These are phyloP conservation scores for Pipistrellus pygmaeus DNA, from an alignment of 2,797 vertebrate genomes.

Conservation along the genomic window DNA sequence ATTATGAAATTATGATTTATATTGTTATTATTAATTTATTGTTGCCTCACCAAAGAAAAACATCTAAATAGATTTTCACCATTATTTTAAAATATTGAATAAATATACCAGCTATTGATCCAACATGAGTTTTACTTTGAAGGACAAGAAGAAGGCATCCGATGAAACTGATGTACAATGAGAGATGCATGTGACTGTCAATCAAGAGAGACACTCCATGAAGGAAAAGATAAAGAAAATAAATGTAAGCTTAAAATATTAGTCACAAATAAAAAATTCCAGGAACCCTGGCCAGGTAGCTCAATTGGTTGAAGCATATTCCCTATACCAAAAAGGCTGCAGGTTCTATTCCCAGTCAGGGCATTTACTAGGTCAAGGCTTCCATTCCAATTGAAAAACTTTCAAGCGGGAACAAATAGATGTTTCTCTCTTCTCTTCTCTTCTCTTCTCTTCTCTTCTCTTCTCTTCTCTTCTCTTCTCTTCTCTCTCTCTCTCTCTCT, in stretches of 20 bases:
- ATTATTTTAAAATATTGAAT: not conserved
- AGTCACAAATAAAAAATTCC: not conserved
- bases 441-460: too few species aligned
- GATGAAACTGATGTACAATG: not conserved
- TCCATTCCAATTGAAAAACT: not conserved
- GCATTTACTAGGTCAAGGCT: not conserved
- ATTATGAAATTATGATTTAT: not conserved
- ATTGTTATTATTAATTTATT: not conserved
- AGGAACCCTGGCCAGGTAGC: not conserved
- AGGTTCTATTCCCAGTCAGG: not conserved
- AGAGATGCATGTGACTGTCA: not conserved
- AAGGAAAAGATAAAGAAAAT: not conserved
- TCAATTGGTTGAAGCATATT: not conserved
- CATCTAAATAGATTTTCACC: not conserved
- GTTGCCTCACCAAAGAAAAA: not conserved
- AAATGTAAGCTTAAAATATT: not conserved
- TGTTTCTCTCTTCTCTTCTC: not conserved
- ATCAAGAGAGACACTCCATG: not conserved
- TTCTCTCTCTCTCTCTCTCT: too few species aligned
- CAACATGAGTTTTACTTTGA: not conserved
- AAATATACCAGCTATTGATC: not conserved
- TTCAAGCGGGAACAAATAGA: not conserved
- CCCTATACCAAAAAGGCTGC: not conserved
- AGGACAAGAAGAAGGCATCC: not conserved
- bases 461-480: too few species aligned